Percentiles rank a stretch among this genome's conserved stretches.
These are phyloP conservation scores for Thryonomys swinderianus DNA, from an alignment of 2,113 vertebrate genomes.

Conservation along the genomic window DNA sequence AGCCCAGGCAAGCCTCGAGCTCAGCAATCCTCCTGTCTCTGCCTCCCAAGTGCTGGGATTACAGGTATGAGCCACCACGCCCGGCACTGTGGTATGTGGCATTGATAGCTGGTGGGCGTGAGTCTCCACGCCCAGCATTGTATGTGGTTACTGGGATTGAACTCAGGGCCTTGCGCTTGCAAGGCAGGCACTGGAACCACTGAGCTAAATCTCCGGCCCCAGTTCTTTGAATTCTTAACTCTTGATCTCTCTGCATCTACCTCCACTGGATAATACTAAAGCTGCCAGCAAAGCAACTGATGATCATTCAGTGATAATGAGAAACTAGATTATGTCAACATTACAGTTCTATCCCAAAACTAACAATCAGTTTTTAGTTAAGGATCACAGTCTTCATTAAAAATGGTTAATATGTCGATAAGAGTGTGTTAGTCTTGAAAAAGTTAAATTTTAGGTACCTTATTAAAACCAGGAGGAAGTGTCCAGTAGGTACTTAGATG, in stretches of 20 bases:
- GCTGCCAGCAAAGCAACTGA: background rate
- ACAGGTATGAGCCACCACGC: no score
- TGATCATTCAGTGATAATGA: background rate
- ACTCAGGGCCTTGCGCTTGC: no score
- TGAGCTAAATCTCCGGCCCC: no score
- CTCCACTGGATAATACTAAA: background rate
- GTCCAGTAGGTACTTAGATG: background rate
- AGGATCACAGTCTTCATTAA: constrained; percentile 24
- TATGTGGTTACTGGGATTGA: no score
- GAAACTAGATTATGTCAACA: background rate
- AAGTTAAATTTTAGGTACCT: background rate
- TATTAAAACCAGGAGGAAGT: background rate
- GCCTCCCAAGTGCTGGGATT: no score
- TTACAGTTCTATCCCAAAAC: background rate
- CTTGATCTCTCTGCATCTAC: background rate
- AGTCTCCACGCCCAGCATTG: no score
- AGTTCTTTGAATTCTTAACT: constrained; percentile 10
- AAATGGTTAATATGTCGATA: background rate
- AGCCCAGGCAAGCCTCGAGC: no score
- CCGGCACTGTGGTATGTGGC: no score
- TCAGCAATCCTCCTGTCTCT: no score
- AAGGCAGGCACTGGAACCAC: no score
- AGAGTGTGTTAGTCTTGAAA: background rate
- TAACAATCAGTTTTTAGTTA: constrained; percentile 36
- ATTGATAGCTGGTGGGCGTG: no score